Conservation (phyloP, 2,797 vertebrate species). For the Pelochelys cantorii region DNA sequence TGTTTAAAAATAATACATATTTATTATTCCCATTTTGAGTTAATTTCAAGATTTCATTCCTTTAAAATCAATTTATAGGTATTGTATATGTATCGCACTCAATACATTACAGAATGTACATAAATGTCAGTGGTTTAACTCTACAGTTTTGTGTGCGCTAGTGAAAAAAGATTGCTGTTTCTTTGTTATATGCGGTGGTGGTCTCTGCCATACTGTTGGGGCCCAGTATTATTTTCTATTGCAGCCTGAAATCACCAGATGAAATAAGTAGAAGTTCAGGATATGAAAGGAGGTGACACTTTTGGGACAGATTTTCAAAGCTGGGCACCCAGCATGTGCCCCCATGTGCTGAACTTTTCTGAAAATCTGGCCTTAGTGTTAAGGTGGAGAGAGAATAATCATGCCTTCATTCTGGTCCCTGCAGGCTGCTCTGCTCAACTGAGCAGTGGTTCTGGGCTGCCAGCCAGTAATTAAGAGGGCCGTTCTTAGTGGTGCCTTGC, state of each 20-base stretch:
- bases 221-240: not conserved
- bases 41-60: not conserved
- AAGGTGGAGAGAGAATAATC: not conserved
- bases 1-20: too few relatives aligned
- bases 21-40: not conserved
- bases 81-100: not conserved
- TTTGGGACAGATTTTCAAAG: not conserved
- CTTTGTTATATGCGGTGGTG: not conserved
- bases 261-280: not conserved
- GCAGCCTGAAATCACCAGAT: not conserved
- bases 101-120: not conserved
- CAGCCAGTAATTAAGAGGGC: not conserved
- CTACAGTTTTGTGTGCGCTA: not conserved
- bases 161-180: not conserved
- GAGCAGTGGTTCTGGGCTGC: not conserved
- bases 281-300: not conserved
- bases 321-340: not conserved
- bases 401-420: not conserved
- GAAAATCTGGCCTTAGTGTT: not conserved
- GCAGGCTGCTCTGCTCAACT: not conserved
- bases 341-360: not conserved
- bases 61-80: not conserved
- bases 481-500: not conserved
- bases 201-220: not conserved
- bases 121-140: not conserved